Evolutionary conservation across 2,113 vertebrate genomes (phyloP).

Genomic region (Tetrax tetrax): DNA sequence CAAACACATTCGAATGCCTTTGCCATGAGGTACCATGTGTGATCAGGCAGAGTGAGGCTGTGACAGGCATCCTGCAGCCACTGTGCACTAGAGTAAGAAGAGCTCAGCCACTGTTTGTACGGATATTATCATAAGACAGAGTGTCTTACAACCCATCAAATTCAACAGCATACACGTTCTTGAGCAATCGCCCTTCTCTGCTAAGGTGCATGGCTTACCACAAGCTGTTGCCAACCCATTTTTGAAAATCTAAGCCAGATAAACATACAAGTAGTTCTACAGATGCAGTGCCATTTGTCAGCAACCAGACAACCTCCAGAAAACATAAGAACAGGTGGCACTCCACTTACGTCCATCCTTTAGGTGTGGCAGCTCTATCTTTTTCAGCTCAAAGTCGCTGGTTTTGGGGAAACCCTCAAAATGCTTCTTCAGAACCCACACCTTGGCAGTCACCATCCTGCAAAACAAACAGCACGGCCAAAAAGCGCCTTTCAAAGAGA

Average conservation of each 20-base stretch:
- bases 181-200: neutral
- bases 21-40: neutral
- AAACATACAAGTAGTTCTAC: neutral
- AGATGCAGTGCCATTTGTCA: accelerated
- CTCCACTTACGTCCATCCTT: constrained; percentile 83
- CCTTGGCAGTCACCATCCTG: constrained; percentile 80
- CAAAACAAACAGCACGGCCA: neutral
- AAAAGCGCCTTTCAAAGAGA: neutral
- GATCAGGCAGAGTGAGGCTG: neutral
- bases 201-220: neutral
- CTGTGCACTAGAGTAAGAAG: neutral
- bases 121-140: neutral
- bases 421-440: constrained; percentile 82
- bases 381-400: constrained; percentile 82
- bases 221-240: neutral
- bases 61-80: neutral
- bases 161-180: neutral
- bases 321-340: neutral
- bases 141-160: neutral
- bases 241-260: neutral
- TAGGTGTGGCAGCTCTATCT: constrained; percentile 77
- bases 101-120: neutral
- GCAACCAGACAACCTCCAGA: neutral
- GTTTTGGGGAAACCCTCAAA: constrained; percentile 82
- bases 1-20: neutral